Percentiles rank a stretch among this genome's conserved stretches.
Evolutionary conservation across 2,888 invertebrate genomes (phyloP).

Genomic region (Flexamia atlantica): DNA sequence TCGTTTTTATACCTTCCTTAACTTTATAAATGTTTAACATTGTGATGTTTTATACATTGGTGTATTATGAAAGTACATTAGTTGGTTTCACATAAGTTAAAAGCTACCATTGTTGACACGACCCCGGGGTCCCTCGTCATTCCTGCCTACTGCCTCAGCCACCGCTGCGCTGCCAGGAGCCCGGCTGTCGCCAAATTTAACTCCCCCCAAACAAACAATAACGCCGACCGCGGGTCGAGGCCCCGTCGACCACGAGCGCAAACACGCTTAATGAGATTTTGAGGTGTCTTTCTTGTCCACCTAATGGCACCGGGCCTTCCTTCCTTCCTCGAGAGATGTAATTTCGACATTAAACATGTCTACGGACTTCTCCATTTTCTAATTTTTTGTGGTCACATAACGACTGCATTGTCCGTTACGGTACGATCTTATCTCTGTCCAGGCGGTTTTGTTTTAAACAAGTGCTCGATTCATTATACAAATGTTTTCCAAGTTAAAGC

Average conservation of each 20-base stretch:
- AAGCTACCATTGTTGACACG: too few relatives aligned
- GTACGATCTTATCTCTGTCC: not conserved
- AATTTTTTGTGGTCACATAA: not conserved
- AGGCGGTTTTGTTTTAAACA: too few relatives aligned
- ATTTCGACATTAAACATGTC: slow-evolving; percentile 5
- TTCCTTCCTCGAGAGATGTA: not conserved
- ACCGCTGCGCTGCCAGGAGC: slow-evolving; percentile 4
- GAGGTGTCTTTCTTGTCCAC: slow-evolving; percentile 39
- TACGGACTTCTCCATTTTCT: not conserved
- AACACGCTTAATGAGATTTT: slow-evolving; percentile 39
- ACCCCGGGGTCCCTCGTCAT: not conserved
- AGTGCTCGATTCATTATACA: too few relatives aligned
- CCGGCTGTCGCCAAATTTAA: slow-evolving; percentile 31
- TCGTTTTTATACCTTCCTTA: not conserved
- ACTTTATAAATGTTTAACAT: too few relatives aligned
- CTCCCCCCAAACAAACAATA: slow-evolving; percentile 34
- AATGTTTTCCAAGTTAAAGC: too few relatives aligned
- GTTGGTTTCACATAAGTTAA: too few relatives aligned
- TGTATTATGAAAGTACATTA: too few relatives aligned
- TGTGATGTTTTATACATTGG: too few relatives aligned
- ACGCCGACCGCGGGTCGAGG: slow-evolving; percentile 28
- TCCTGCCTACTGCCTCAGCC: not conserved
- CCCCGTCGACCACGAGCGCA: slow-evolving; percentile 25
- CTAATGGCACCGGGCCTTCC: not conserved
- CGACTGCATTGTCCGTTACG: not conserved